Evolutionary conservation across 2,797 vertebrate genomes (phyloP).

Genomic region (Taeniopygia guttata): DNA sequence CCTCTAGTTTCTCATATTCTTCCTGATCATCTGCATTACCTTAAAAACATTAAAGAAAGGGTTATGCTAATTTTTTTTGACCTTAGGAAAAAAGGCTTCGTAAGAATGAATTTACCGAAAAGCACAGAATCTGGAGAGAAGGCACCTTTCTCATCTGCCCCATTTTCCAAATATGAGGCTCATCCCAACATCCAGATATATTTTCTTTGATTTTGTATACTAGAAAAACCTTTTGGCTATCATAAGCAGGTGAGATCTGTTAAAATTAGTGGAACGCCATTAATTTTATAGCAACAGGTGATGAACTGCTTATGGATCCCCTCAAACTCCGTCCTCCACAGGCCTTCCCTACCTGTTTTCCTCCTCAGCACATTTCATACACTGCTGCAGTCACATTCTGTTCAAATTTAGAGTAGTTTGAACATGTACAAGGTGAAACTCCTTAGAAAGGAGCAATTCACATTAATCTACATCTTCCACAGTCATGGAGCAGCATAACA

Average conservation of each 20-base stretch:
- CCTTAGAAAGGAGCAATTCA: neutral
- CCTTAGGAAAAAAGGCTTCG: neutral
- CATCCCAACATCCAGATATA: neutral
- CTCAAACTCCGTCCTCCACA: neutral
- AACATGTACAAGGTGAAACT: neutral
- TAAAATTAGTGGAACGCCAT: neutral
- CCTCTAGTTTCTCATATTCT: neutral
- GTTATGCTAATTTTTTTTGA: neutral
- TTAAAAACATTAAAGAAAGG: slow-evolving; percentile 12
- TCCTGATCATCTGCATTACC: slow-evolving; percentile 10
- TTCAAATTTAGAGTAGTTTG: neutral
- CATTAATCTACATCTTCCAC: neutral
- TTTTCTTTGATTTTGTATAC: neutral
- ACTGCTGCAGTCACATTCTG: neutral
- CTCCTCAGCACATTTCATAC: neutral
- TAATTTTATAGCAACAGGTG: neutral
- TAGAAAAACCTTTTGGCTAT: neutral
- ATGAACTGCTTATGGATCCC: neutral
- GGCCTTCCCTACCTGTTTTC: neutral
- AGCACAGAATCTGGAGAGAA: neutral
- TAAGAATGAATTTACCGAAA: neutral
- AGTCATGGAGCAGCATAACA: neutral
- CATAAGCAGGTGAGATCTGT: neutral
- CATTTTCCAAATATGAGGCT: neutral
- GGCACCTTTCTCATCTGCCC: neutral